These are phyloP conservation scores for Elachura formosa DNA, from an alignment of 2,113 vertebrate genomes.

Conservation along the genomic window DNA sequence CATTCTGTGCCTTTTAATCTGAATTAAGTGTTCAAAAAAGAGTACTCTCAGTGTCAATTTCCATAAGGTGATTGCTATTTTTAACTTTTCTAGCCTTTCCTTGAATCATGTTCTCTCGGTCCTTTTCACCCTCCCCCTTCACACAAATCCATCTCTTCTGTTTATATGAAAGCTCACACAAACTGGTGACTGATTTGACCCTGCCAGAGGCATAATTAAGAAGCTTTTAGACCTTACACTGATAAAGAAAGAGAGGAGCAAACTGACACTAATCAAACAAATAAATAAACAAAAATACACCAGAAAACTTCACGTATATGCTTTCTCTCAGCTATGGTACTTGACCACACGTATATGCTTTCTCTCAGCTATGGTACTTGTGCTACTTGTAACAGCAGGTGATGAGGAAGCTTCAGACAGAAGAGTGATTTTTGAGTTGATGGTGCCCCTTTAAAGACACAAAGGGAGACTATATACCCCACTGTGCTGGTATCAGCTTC, in stretches of 20 bases:
- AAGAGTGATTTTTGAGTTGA: slow-evolving; percentile 22
- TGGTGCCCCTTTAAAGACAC: not conserved
- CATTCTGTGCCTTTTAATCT: not conserved
- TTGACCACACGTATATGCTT: not conserved
- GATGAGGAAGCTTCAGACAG: slow-evolving; percentile 17
- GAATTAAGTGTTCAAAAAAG: not conserved
- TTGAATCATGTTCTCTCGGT: not conserved
- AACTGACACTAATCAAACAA: not conserved
- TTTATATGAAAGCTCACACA: not conserved
- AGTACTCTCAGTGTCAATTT: not conserved
- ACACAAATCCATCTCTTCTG: not conserved
- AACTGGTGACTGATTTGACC: not conserved
- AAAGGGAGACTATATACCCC: not conserved
- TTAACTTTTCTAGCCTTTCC: not conserved
- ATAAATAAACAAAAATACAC: not conserved
- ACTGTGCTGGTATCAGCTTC: not conserved
- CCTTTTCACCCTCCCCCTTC: not conserved
- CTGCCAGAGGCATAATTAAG: not conserved
- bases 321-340: not conserved
- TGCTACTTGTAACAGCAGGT: not conserved
- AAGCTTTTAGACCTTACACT: not conserved
- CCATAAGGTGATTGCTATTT: not conserved
- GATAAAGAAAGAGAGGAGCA: not conserved
- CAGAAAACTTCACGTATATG: rapidly evolving
- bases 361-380: not conserved